Evolutionary conservation across 1,140 invertebrate species (phyloP).

Genomic region (Cheumatopsyche charites): DNA sequence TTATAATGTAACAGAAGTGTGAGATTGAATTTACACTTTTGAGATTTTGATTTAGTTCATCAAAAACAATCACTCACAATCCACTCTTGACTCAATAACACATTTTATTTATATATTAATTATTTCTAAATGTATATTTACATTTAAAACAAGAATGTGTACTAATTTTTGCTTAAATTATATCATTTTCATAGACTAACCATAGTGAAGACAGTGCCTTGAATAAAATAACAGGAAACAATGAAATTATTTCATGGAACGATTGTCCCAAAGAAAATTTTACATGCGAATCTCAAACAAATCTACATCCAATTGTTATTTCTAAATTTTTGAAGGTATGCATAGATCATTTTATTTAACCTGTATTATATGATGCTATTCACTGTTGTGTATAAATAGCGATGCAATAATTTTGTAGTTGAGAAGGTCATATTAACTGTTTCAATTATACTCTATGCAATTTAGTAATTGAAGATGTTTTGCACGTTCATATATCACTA

Average conservation of each 20-base stretch:
- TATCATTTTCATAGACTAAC: neutral
- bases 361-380: neutral
- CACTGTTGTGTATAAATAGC: neutral
- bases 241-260: too few relatives aligned
- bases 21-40: slow-evolving; percentile 14
- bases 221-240: slow-evolving; percentile 5
- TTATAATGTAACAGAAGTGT: neutral
- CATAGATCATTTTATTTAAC: neutral
- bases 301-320: slow-evolving; percentile 3
- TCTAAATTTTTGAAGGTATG: slow-evolving; percentile 27
- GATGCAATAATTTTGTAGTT: neutral
- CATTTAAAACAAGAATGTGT: too few relatives aligned
- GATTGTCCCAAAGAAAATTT: slow-evolving; percentile 5
- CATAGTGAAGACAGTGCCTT: slow-evolving; percentile 22
- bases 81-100: too few relatives aligned
- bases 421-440: neutral
- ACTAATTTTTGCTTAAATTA: neutral
- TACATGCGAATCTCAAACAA: neutral
- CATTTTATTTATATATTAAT: too few relatives aligned
- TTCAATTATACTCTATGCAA: slow-evolving; percentile 23
- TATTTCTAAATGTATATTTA: too few relatives aligned
- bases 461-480: neutral
- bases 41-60: too few relatives aligned
- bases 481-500: too few relatives aligned
- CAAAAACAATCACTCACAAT: too few relatives aligned